A percentile compares a stretch with the other conserved stretches of the same genome.
Conservation (phyloP, 2,888 invertebrate species). For the Sinodicranocentrus sp. region DNA sequence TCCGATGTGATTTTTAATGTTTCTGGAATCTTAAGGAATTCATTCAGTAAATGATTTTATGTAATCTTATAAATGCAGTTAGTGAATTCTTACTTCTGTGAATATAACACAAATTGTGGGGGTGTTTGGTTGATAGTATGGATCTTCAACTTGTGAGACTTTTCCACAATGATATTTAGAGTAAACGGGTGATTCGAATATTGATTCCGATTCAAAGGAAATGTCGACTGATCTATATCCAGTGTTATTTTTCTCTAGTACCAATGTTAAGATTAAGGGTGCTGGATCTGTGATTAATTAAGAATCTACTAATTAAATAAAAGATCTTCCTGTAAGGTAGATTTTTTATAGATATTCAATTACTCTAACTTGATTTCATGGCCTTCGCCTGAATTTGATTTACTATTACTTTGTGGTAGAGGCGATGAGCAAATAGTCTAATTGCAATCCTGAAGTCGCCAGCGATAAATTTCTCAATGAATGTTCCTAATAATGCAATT, state of each 20-base stretch:
- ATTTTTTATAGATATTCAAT: too few species aligned
- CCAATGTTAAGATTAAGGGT: too few species aligned
- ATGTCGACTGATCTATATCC: neutral
- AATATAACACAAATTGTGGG: constrained; percentile 62
- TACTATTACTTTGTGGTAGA: constrained; percentile 69
- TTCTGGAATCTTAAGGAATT: neutral
- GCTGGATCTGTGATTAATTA: neutral
- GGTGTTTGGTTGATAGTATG: constrained; percentile 57
- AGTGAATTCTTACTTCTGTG: constrained; percentile 45
- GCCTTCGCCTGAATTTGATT: constrained; percentile 66
- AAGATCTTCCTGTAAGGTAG: too few species aligned
- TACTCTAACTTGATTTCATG: constrained; percentile 21
- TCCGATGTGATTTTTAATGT: neutral
- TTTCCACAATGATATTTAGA: constrained; percentile 60
- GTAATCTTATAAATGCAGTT: neutral
- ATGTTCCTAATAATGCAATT: constrained; percentile 65
- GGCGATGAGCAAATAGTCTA: constrained; percentile 74
- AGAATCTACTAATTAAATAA: too few species aligned
- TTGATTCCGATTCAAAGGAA: neutral
- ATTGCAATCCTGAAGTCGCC: constrained; percentile 62
- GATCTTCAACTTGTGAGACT: constrained; percentile 68
- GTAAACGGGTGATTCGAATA: constrained; percentile 28
- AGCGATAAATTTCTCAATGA: constrained; percentile 57
- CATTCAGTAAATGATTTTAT: neutral
- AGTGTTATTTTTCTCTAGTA: neutral